phyloP scores from a whole-genome alignment of 2,888 invertebrate genomes.

The Limnephilus lunatus region DNA sequence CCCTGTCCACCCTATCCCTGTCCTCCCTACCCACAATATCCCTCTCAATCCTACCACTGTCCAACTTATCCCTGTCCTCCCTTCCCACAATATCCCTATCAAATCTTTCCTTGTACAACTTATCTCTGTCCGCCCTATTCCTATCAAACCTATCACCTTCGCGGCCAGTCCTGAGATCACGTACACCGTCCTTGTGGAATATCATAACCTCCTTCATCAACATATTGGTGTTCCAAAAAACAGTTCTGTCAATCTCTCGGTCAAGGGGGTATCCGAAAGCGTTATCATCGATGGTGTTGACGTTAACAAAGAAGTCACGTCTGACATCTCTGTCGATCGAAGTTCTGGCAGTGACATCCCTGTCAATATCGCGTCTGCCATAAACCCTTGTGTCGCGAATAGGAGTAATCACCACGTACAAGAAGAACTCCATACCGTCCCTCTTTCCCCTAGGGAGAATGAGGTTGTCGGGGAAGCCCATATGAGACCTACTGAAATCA shows the following conservation, averaged over 20 bases:
- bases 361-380: slow-evolving; percentile 72
- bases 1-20: no score
- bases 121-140: neutral
- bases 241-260: slow-evolving; percentile 78
- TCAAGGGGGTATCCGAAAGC: slow-evolving; percentile 88
- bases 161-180: no score
- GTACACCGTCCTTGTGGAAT: slow-evolving; percentile 75
- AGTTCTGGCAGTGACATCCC: slow-evolving; percentile 78
- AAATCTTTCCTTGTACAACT: no score
- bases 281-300: slow-evolving; percentile 76
- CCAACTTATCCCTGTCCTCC: neutral
- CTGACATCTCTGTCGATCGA: no score
- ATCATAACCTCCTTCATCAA: slow-evolving; percentile 81
- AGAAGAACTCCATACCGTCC: slow-evolving; percentile 81
- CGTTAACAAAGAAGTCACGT: neutral
- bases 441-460: slow-evolving; percentile 84
- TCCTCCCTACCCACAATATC: no score
- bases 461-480: slow-evolving; percentile 81
- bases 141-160: no score
- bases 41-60: neutral
- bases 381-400: slow-evolving; percentile 71
- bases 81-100: no score
- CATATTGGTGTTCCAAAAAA: slow-evolving; percentile 82
- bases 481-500: slow-evolving; percentile 75
- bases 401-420: slow-evolving; percentile 81